phyloP scores from a whole-genome alignment of 1,140 invertebrate species.

The Euborellia annulipes region DNA sequence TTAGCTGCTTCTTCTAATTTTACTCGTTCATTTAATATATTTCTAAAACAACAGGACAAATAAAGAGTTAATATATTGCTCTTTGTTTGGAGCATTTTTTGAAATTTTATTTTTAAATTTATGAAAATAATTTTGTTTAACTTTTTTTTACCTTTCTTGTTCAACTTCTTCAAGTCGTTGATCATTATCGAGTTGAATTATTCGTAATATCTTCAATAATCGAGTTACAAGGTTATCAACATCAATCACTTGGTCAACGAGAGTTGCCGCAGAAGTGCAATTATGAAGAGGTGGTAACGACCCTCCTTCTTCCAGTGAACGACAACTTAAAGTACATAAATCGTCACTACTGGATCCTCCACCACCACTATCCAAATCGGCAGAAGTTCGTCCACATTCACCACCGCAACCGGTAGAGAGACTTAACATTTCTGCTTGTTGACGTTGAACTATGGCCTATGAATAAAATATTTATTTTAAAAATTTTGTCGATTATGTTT shows the following conservation, averaged over 20 bases:
- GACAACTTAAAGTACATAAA: background rate
- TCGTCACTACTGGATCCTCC: conserved; percentile 19
- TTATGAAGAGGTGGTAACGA: conserved; percentile 1
- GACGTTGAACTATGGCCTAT: too few relatives aligned
- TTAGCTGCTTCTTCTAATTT: too few relatives aligned
- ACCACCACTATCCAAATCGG: conserved; percentile 23
- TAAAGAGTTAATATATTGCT: too few relatives aligned
- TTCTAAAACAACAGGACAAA: too few relatives aligned
- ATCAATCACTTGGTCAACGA: conserved; percentile 57
- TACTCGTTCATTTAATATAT: too few relatives aligned
- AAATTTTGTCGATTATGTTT: conserved; percentile 27
- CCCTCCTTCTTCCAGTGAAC: too few relatives aligned
- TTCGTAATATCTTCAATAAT: conserved; percentile 51
- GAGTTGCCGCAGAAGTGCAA: conserved; percentile 26
- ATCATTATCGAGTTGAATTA: conserved; percentile 51
- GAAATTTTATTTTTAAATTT: too few relatives aligned
- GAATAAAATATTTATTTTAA: background rate
- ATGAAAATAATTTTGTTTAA: background rate
- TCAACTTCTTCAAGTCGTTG: conserved; percentile 26
- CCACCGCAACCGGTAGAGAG: too few relatives aligned
- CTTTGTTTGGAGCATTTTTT: too few relatives aligned
- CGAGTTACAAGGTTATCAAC: conserved; percentile 58
- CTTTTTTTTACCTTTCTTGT: conserved; percentile 10
- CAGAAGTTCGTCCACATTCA: conserved; percentile 13
- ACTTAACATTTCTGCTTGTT: too few relatives aligned